These are phyloP conservation scores for Barnardius zonarius DNA, from an alignment of 2,113 vertebrate genomes.

Conservation along the genomic window DNA sequence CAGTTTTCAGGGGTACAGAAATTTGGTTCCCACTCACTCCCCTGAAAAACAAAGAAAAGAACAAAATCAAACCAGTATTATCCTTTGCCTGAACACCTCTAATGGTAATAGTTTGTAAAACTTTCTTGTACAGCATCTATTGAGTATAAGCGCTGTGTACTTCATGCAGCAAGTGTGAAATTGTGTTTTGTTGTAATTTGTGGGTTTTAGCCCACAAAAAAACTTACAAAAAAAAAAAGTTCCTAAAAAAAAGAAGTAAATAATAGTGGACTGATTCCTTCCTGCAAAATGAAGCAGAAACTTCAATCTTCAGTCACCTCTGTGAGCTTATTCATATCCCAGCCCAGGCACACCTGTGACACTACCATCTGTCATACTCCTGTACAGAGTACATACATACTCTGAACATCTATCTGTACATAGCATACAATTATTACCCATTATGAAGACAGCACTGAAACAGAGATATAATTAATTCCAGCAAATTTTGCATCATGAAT, in stretches of 20 bases:
- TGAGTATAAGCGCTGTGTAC: background rate
- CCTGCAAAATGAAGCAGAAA: background rate
- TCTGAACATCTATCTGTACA: background rate
- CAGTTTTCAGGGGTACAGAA: background rate
- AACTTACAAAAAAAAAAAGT: background rate
- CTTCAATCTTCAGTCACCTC: background rate
- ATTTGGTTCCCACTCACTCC: background rate
- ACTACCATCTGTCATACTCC: background rate
- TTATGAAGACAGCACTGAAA: background rate
- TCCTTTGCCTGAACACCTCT: background rate
- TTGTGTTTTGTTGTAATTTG: background rate
- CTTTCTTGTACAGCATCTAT: background rate
- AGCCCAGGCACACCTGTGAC: background rate
- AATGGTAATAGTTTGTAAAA: background rate
- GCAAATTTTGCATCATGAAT: slow-evolving; percentile 23
- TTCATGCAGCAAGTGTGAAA: background rate
- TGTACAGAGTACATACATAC: background rate
- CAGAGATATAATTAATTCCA: slow-evolving; percentile 29
- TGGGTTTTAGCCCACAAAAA: background rate
- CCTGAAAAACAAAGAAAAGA: background rate
- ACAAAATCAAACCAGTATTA: background rate
- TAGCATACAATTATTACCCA: background rate
- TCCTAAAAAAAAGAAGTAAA: background rate
- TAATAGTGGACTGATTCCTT: background rate
- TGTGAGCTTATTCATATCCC: background rate